These are phyloP conservation scores for Drosophila bipectinata DNA, from an alignment of 1,140 invertebrate genomes.

Conservation along the genomic window DNA sequence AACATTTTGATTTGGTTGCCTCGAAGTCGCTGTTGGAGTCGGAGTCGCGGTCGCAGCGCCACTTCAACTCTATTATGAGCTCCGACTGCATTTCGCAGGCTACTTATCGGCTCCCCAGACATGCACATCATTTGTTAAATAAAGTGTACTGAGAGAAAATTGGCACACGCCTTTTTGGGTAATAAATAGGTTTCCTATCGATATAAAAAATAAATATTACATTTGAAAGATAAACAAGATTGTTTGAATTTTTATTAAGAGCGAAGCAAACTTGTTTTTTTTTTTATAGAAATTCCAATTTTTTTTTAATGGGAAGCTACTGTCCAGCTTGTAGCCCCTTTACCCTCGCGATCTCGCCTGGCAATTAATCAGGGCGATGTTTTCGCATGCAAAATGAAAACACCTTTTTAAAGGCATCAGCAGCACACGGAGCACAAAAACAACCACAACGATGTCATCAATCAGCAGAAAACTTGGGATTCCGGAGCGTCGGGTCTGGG, in stretches of 20 bases:
- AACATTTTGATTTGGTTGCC: conserved; percentile 81
- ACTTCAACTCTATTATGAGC: conserved; percentile 62
- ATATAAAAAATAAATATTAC: background rate
- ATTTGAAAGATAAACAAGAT: background rate
- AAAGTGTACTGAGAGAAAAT: conserved; percentile 43
- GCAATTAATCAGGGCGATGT: conserved; percentile 74
- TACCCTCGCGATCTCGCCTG: conserved; percentile 44
- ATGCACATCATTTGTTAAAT: conserved; percentile 81
- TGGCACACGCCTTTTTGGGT: background rate
- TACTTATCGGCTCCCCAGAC: conserved; percentile 62
- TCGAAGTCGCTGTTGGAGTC: conserved; percentile 5
- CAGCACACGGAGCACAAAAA: conserved; percentile 33
- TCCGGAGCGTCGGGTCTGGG: conserved; percentile 5
- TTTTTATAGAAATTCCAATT: background rate
- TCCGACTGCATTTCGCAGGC: conserved; percentile 39
- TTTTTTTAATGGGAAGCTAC: conserved; percentile 11
- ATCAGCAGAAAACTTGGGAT: conserved; percentile 56
- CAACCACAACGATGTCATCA: conserved; percentile 63
- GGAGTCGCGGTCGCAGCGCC: conserved; percentile 7
- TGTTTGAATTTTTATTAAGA: background rate
- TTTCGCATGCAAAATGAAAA: conserved; percentile 77
- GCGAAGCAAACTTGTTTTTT: background rate
- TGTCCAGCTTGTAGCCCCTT: conserved; percentile 8
- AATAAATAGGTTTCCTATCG: background rate
- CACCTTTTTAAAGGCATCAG: conserved; percentile 66